A percentile compares a stretch with the other conserved stretches of the same genome.
Conservation (phyloP, 2,888 invertebrate species). For the Rotaria sp. region DNA sequence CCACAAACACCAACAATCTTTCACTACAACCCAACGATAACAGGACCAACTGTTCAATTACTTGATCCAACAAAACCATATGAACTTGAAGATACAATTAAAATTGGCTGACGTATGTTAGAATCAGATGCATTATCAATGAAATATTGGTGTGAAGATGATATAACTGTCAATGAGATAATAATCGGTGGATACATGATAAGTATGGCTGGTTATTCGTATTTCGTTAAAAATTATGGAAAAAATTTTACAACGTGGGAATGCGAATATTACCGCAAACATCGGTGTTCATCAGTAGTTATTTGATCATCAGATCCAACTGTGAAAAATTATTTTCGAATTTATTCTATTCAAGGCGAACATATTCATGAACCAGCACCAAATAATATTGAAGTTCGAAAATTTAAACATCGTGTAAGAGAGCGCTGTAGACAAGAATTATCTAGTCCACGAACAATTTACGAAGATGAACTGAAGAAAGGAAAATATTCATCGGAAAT, state of each 20-base stretch:
- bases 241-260: background rate
- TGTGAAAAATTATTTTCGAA: background rate
- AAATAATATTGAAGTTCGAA: background rate
- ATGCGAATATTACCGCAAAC: background rate
- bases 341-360: background rate
- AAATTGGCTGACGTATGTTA: background rate
- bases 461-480: background rate
- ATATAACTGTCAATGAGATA: background rate
- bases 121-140: background rate
- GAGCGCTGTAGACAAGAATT: background rate
- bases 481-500: background rate
- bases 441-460: background rate
- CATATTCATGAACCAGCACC: background rate
- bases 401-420: background rate
- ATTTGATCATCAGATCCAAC: background rate
- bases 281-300: background rate
- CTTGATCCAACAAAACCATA: background rate
- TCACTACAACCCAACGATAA: background rate
- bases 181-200: background rate
- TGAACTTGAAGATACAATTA: background rate
- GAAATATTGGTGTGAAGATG: background rate
- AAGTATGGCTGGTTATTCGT: background rate
- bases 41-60: background rate
- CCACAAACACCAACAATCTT: background rate
- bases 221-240: background rate